Evolutionary conservation across 2,113 vertebrate genomes (phyloP), one percentile per base, ranked within the genome.

Genomic region (Ornithorhynchus anatinus): DNA sequence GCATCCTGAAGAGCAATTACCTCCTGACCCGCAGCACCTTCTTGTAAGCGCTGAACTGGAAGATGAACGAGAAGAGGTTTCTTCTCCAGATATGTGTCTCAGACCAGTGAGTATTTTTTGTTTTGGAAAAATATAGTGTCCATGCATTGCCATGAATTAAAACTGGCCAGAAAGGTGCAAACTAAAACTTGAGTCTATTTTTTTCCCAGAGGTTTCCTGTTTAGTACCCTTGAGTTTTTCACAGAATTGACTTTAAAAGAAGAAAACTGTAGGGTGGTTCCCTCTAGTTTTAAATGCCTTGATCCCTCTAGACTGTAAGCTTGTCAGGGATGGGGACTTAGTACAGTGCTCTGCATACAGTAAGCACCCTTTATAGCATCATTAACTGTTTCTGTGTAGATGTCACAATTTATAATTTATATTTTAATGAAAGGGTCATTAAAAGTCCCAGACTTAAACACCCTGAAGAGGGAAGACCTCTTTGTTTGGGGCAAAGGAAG

Each of bases 71-170:
- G 96, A 97, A 81, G 96, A 97, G 57, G 86, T 94, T 72, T 96
- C 94, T n/a, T 98, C 96, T 75, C 96, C 96, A 69, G 97, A 99
- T 43, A 87, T 97, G 79, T 96, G 94, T 78, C 93, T 93, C 81
- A 92, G 92, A 88, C 93, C 94, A 8, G 98, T 99, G 73, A 96
- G 98, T 96, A 79, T 51, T 54, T 51, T 6, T 25, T 35, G 31
- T 75, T 59, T 84, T 63, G 50, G 43, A 75, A 64, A 42, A 57
- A 40, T 51, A 6, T 40, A 38, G 5, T 6, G 5, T 75, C 40
- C 32, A 12, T 70, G 66, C 69, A 13, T 31, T 60, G 70, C 31
- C 40, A 14, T 11, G 48, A 47, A 42, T 25, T 72, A 48, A 56
- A 50, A 65, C 13, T 76, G 47, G 57, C 32, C 62, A 79, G 40